Evolutionary conservation across 1,140 invertebrate genomes (phyloP).

Genomic region (Halictus rubicundus): DNA sequence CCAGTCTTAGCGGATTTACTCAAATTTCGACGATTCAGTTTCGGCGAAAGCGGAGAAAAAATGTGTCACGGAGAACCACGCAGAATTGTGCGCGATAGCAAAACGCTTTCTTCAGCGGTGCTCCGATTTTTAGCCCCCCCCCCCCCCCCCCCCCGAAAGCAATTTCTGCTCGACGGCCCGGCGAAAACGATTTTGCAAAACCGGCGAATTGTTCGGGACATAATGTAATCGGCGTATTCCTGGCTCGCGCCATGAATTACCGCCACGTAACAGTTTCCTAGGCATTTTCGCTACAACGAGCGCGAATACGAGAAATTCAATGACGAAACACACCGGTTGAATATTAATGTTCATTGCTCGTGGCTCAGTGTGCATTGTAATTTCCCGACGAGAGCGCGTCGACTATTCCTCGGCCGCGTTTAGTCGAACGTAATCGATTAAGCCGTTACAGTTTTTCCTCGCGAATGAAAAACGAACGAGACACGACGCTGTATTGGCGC

Average conservation of each 20-base stretch:
- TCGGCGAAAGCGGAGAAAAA: no score
- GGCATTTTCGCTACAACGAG: constrained; percentile 37
- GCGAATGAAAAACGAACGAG: background rate
- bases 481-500: no score
- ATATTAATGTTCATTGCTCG: constrained; percentile 43
- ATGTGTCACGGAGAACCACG: background rate
- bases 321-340: constrained; percentile 32
- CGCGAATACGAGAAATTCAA: constrained; percentile 48
- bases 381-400: constrained; percentile 1
- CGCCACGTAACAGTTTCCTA: constrained; percentile 29
- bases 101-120: background rate
- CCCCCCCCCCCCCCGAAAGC: no score
- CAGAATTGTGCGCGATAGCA: background rate
- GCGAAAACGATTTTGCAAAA: background rate
- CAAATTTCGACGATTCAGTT: no score
- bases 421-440: background rate
- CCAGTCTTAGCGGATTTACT: no score
- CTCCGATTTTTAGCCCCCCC: background rate
- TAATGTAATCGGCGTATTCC: constrained; percentile 24
- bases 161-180: background rate
- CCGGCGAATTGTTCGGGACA: background rate
- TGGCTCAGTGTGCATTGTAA: constrained; percentile 31
- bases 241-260: constrained; percentile 34
- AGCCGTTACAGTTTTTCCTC: background rate
- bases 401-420: constrained; percentile 17